Percentiles rank a stretch among this genome's conserved stretches.
Conservation (phyloP, 1,140 invertebrate genomes). For the Ditylenchus dipsaci region DNA sequence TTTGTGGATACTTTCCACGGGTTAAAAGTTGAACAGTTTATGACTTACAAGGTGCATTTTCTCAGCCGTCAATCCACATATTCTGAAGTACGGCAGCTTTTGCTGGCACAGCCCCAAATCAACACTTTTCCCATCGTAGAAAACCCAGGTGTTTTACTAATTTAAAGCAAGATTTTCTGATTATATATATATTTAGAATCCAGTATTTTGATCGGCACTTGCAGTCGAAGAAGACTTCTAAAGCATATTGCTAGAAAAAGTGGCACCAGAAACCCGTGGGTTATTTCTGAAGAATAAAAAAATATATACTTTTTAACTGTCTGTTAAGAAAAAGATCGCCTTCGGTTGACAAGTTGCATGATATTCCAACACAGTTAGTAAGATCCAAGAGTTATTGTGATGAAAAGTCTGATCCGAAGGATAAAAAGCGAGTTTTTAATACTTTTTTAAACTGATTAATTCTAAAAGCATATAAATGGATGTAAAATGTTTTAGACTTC, state of each 20-base stretch:
- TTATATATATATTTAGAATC: not conserved
- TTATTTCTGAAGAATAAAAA: too few relatives aligned
- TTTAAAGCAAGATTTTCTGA: not conserved
- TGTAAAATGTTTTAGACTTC: too few relatives aligned
- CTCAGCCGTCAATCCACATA: conserved; percentile 45
- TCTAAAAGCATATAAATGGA: too few relatives aligned
- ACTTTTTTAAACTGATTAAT: too few relatives aligned
- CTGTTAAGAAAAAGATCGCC: too few relatives aligned
- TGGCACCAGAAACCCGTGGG: not conserved
- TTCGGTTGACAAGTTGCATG: too few relatives aligned
- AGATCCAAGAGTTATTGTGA: conserved; percentile 35
- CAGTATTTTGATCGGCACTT: conserved; percentile 48
- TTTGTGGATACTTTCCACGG: conserved; percentile 45
- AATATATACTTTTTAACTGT: too few relatives aligned
- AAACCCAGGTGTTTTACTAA: conserved; percentile 22
- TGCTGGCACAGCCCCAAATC: conserved; percentile 27
- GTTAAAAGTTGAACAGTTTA: conserved; percentile 50
- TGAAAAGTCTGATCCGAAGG: conserved; percentile 31
- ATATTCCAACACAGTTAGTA: conserved; percentile 25
- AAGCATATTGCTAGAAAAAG: not conserved
- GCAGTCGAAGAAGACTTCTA: conserved; percentile 34
- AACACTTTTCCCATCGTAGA: conserved; percentile 54
- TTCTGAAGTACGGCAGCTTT: conserved; percentile 39
- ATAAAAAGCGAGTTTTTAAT: not conserved
- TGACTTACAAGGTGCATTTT: conserved; percentile 36